These are phyloP conservation scores for Ictidomys tridecemlineatus DNA, from an alignment of 2,113 vertebrate genomes.

Conservation along the genomic window DNA sequence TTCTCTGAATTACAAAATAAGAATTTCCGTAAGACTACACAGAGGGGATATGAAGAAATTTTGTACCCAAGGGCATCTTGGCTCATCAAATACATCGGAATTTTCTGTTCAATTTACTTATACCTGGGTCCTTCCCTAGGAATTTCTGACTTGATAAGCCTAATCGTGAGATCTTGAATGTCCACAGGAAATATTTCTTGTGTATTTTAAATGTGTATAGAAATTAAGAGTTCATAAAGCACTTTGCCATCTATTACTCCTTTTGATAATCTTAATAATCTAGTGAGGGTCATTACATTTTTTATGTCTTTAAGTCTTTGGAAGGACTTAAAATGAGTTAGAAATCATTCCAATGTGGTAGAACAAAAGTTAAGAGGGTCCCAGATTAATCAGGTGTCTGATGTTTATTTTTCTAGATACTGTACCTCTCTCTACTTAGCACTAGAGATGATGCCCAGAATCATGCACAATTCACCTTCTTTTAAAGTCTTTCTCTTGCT, in stretches of 20 bases:
- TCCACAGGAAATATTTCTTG: background rate
- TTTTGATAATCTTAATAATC: background rate
- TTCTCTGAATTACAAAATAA: background rate
- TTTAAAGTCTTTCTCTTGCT: background rate
- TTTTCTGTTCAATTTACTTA: background rate
- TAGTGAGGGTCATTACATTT: background rate
- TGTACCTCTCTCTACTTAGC: background rate
- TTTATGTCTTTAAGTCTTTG: background rate
- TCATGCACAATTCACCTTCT: background rate
- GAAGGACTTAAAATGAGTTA: background rate
- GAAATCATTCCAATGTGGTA: background rate
- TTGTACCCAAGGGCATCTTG: background rate
- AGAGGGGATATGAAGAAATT: background rate
- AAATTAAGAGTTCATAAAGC: background rate
- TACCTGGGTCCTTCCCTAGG: background rate
- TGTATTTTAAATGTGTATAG: background rate
- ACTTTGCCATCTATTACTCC: background rate
- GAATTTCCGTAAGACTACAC: background rate
- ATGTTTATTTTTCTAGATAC: background rate
- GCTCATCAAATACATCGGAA: background rate
- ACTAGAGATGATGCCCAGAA: background rate
- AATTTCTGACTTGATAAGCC: background rate
- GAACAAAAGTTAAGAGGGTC: background rate
- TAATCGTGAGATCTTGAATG: background rate
- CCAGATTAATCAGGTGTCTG: background rate